These are phyloP conservation scores for Didymodactylos carnosus DNA, from an alignment of 2,888 invertebrate genomes.

Conservation along the genomic window DNA sequence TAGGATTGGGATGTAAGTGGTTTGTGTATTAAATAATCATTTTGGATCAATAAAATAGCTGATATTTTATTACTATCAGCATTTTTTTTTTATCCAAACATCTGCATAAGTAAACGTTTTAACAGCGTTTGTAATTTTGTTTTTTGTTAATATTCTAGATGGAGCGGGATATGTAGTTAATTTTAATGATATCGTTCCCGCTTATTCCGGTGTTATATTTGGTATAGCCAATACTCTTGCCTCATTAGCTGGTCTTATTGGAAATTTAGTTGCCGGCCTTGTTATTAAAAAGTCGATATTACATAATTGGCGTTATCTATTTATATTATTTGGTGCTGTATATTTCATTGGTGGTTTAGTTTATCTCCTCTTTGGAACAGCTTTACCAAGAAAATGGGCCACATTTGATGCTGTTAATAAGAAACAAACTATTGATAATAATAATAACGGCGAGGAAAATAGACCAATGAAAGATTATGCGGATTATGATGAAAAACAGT, in stretches of 20 bases:
- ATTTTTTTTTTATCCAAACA: too few species aligned
- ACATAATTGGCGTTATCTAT: constrained; percentile 11
- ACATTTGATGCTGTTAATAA: not conserved
- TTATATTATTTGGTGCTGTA: constrained; percentile 2
- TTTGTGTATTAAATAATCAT: too few species aligned
- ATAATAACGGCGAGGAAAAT: not conserved
- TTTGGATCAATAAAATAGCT: too few species aligned
- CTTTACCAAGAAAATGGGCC: constrained; percentile 7
- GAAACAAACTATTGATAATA: not conserved
- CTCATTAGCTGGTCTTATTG: constrained; percentile 6
- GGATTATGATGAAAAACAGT: too few species aligned
- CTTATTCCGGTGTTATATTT: constrained; percentile 9
- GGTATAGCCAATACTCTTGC: constrained; percentile 13
- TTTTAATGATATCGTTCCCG: constrained; percentile 5
- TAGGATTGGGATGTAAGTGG: not conserved
- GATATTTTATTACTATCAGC: too few species aligned
- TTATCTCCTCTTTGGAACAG: constrained; percentile 3
- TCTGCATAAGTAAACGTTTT: constrained; percentile 1
- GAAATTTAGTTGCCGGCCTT: constrained; percentile 7
- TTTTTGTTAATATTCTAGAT: too few species aligned
- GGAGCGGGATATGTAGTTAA: constrained; percentile 10
- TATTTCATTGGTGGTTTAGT: constrained; percentile 11
- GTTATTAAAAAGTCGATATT: not conserved
- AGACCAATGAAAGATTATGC: not conserved
- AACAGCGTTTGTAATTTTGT: not conserved